Evolutionary conservation across 2,113 vertebrate genomes (phyloP).

Genomic region (Cebidichthys violaceus): DNA sequence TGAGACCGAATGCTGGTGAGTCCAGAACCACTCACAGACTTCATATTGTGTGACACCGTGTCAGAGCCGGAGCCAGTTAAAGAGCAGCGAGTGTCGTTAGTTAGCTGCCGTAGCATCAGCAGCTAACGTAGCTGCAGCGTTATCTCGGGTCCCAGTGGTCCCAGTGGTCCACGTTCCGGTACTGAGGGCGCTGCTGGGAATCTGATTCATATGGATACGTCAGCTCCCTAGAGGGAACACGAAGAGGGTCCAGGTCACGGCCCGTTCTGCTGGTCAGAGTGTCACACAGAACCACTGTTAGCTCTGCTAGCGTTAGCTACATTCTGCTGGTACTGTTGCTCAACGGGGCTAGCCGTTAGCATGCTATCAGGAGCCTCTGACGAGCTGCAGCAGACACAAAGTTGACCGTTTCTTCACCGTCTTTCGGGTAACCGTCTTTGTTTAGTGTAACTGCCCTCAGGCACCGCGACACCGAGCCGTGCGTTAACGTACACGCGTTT

Average conservation of each 20-base stretch:
- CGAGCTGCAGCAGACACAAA: not conserved
- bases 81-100: conserved; percentile 9
- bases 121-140: conserved; percentile 25
- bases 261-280: not conserved
- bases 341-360: conserved; percentile 21
- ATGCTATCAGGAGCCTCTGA: conserved; percentile 1
- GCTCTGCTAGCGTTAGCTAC: conserved; percentile 39
- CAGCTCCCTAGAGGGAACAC: not conserved
- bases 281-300: not conserved
- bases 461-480: too few species aligned
- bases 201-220: not conserved
- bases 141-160: not conserved
- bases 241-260: too few species aligned
- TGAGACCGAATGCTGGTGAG: conserved; percentile 46
- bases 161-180: not conserved
- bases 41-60: not conserved
- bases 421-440: not conserved
- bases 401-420: not conserved
- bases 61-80: not conserved
- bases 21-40: not conserved
- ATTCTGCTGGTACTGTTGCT: conserved; percentile 16
- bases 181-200: not conserved
- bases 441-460: not conserved
- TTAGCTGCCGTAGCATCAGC: conserved; percentile 36
- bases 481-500: not conserved